Evolutionary conservation across 2,888 invertebrate species (phyloP).

Genomic region (Drymonia ruficornis): DNA sequence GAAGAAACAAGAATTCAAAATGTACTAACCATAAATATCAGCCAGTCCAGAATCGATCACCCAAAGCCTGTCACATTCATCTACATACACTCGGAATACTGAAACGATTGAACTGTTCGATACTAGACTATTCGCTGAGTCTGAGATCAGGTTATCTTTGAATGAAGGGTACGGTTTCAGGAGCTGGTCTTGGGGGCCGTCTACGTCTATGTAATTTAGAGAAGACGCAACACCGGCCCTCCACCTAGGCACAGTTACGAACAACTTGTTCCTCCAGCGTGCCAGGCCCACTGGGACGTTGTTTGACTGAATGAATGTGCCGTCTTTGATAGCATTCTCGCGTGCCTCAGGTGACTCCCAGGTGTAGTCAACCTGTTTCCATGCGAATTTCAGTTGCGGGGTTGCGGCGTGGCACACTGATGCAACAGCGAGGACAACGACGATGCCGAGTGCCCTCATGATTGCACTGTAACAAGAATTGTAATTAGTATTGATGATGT

Average conservation of each 20-base stretch:
- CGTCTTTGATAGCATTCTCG: conserved; percentile 85
- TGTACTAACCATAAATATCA: conserved; percentile 87
- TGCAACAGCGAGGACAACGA: conserved; percentile 56
- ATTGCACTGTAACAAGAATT: conserved; percentile 43
- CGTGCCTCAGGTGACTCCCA: conserved; percentile 87
- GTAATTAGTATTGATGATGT: background rate
- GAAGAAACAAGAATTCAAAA: background rate
- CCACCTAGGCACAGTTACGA: conserved; percentile 89
- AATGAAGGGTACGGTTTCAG: conserved; percentile 91
- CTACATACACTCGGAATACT: conserved; percentile 89
- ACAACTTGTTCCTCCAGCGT: conserved; percentile 89
- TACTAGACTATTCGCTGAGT: conserved; percentile 68
- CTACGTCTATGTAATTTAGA: conserved; percentile 87
- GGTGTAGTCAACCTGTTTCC: conserved; percentile 88
- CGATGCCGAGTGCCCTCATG: conserved; percentile 57
- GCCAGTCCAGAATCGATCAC: conserved; percentile 92
- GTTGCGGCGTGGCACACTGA: conserved; percentile 70
- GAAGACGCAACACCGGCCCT: conserved; percentile 89
- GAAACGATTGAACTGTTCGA: conserved; percentile 88
- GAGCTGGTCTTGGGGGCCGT: conserved; percentile 87
- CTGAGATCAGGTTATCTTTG: conserved; percentile 90
- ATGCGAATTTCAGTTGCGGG: conserved; percentile 87
- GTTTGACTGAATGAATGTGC: conserved; percentile 86
- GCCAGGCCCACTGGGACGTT: conserved; percentile 90
- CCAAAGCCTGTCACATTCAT: conserved; percentile 92